Evolutionary conservation across 2,113 vertebrate genomes (phyloP).

Genomic region (Clarias gariepinus): DNA sequence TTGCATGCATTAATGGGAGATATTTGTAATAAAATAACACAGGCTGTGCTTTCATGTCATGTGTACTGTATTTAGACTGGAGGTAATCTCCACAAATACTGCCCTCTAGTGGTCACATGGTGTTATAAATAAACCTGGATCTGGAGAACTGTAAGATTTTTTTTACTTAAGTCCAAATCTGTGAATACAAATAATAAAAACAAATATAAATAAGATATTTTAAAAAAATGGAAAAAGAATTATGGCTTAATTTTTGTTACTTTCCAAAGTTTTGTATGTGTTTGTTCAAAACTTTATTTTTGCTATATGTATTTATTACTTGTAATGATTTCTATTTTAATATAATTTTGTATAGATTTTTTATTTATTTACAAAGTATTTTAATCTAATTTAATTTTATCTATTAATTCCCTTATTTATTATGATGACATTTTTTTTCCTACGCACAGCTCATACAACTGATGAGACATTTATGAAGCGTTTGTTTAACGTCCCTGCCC

Average conservation of each 20-base stretch:
- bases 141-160: background rate
- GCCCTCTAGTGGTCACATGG: constrained; percentile 29
- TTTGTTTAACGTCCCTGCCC: background rate
- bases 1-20: background rate
- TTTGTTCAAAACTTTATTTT: background rate
- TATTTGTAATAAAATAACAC: background rate
- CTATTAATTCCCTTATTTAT: background rate
- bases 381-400: background rate
- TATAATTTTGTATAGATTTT: background rate
- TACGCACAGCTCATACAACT: background rate
- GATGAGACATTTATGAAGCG: background rate
- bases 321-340: background rate
- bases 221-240: background rate
- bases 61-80: background rate
- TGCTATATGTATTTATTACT: background rate
- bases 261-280: background rate
- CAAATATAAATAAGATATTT: background rate
- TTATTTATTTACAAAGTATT: background rate
- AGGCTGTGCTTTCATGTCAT: background rate
- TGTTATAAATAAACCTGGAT: background rate
- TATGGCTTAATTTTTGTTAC: background rate
- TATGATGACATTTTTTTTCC: background rate
- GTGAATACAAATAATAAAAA: background rate
- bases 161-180: background rate
- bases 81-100: constrained; percentile 2